Evolutionary conservation across 1,140 invertebrate species (phyloP).

Genomic region (Zaprionus ghesquierei): DNA sequence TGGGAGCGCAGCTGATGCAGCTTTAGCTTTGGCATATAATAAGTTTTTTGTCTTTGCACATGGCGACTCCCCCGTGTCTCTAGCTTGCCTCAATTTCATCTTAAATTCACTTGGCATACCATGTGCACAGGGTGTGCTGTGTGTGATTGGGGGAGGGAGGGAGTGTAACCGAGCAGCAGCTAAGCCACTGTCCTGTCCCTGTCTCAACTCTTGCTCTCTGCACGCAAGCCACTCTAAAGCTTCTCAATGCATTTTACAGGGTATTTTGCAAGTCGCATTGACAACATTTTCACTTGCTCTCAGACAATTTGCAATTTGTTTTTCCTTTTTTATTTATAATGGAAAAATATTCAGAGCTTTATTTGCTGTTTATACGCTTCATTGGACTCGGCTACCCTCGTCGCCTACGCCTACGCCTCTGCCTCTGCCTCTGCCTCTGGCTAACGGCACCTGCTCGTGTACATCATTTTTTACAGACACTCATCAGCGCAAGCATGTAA

Average conservation of each 20-base stretch:
- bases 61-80: constrained; percentile 13
- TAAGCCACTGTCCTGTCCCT: no score
- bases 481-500: constrained; percentile 47
- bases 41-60: constrained; percentile 62
- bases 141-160: neutral
- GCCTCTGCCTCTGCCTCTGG: neutral
- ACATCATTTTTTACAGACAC: constrained; percentile 74
- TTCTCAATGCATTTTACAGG: constrained; percentile 11
- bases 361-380: constrained; percentile 73
- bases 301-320: constrained; percentile 29
- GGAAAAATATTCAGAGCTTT: constrained; percentile 55
- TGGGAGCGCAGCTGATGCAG: constrained; percentile 61
- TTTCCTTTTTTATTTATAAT: constrained; percentile 62
- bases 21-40: constrained; percentile 56
- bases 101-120: constrained; percentile 51
- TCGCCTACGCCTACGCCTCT: constrained; percentile 6
- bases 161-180: no score
- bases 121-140: neutral
- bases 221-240: no score
- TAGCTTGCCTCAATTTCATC: constrained; percentile 43
- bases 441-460: constrained; percentile 54
- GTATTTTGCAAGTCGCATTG: neutral
- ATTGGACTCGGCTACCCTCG: constrained; percentile 34
- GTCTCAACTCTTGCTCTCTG: neutral
- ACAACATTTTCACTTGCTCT: neutral